Conservation (phyloP, 2,113 vertebrate genomes). For the Misgurnus anguillicaudatus region DNA sequence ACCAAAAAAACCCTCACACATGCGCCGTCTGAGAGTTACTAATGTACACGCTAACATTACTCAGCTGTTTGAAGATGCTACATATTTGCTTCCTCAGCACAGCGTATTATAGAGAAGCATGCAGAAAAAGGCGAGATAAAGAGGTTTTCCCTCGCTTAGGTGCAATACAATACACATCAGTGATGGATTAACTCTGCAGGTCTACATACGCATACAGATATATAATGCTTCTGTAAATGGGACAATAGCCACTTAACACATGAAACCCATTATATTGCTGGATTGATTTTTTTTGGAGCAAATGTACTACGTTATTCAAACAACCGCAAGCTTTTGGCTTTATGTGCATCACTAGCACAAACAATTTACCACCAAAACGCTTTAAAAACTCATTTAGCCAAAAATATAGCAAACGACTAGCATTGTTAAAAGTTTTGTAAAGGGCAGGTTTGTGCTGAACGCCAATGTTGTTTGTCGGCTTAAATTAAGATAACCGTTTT, state of each 20-base stretch:
- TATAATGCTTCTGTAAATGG: neutral
- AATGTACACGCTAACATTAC: constrained; percentile 10
- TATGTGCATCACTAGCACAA: neutral
- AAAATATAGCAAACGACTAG: neutral
- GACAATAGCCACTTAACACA: neutral
- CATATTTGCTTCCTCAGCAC: constrained; percentile 61
- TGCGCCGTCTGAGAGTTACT: neutral
- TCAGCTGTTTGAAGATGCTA: constrained; percentile 60
- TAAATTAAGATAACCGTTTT: constrained; percentile 10
- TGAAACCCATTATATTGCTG: neutral
- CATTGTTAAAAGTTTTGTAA: too few species aligned
- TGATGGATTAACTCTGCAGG: constrained; percentile 55
- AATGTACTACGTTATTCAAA: neutral
- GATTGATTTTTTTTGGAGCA: too few species aligned
- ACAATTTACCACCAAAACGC: neutral
- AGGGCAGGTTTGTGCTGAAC: constrained; percentile 2
- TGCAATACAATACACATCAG: constrained; percentile 55
- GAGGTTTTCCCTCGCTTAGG: constrained; percentile 56
- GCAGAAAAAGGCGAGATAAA: constrained; percentile 53
- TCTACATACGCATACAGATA: neutral
- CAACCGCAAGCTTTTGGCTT: neutral
- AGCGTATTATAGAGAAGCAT: constrained; percentile 52
- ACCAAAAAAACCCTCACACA: constrained; percentile 25
- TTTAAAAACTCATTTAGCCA: neutral
- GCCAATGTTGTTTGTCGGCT: constrained; percentile 7